These are phyloP conservation scores for Sepiola atlantica DNA, from an alignment of 2,888 invertebrate genomes.

Conservation along the genomic window DNA sequence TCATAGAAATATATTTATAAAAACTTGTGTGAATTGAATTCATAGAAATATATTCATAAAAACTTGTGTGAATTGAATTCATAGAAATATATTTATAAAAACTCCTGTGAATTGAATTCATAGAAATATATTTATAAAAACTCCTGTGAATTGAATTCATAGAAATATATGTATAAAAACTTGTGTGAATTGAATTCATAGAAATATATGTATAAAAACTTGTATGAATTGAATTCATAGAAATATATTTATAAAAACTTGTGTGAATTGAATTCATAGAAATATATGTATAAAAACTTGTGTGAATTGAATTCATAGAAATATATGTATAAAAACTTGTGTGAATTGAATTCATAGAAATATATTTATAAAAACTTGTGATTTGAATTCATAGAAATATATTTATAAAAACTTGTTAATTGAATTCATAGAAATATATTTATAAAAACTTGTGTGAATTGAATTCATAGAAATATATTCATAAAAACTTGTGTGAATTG, in stretches of 20 bases:
- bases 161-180: not conserved
- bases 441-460: not conserved
- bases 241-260: not conserved
- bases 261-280: not conserved
- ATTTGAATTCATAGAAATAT: not conserved
- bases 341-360: not conserved
- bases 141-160: not conserved
- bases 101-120: not conserved
- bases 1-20: not conserved
- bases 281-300: not conserved
- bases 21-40: not conserved
- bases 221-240: not conserved
- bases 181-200: not conserved
- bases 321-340: not conserved
- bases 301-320: not conserved
- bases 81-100: not conserved
- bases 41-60: not conserved
- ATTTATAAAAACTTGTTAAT: not conserved
- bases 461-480: not conserved
- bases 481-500: not conserved
- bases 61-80: not conserved
- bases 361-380: not conserved
- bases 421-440: not conserved
- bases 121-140: not conserved
- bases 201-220: not conserved